Conservation (phyloP, 2,113 vertebrate genomes). For the Haliaeetus leucogaster region DNA sequence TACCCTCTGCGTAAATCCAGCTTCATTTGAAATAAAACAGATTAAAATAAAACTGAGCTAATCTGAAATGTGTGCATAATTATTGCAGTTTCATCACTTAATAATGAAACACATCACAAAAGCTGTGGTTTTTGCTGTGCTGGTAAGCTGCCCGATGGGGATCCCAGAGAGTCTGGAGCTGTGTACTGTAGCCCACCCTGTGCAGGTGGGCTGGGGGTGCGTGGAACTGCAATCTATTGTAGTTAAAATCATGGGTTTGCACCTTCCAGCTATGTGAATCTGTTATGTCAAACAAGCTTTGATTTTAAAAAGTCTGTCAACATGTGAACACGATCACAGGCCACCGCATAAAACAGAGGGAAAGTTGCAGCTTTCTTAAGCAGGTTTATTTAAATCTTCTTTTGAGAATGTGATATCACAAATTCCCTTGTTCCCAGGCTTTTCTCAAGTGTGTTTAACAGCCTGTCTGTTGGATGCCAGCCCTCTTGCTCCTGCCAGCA, state of each 20-base stretch:
- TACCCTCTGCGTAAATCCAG: neutral
- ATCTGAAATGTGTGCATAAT: fast-evolving
- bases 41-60: neutral
- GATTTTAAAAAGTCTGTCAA: neutral
- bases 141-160: neutral
- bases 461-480: neutral
- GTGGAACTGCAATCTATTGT: neutral
- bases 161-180: neutral
- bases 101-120: neutral
- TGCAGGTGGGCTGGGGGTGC: neutral
- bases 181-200: neutral
- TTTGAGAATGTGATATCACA: fast-evolving
- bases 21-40: neutral
- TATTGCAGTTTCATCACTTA: neutral
- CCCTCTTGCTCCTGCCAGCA: neutral
- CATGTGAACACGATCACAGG: fast-evolving
- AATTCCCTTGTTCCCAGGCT: neutral
- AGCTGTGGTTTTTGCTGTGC: neutral
- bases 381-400: neutral
- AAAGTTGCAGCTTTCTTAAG: neutral
- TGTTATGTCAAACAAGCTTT: neutral
- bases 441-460: neutral
- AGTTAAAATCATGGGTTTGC: neutral
- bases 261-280: neutral
- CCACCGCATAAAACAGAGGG: fast-evolving